These are phyloP conservation scores for Epizoanthus illoricatus DNA, from an alignment of 92 coral and sea anemone genomes.

Conservation along the genomic window DNA sequence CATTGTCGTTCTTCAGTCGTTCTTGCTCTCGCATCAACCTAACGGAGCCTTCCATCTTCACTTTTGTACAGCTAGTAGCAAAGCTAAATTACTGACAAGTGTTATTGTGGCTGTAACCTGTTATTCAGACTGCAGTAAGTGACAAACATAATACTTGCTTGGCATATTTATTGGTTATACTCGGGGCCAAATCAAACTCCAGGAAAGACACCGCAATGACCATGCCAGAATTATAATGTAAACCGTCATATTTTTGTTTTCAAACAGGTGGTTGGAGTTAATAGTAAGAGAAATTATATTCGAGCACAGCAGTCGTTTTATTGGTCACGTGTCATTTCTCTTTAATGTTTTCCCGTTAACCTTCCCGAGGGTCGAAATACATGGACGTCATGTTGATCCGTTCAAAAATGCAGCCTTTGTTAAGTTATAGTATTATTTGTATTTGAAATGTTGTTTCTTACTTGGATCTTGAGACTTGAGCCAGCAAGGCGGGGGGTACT, in stretches of 20 bases:
- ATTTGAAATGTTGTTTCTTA: too few relatives aligned
- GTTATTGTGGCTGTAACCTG: background rate
- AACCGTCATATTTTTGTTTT: background rate
- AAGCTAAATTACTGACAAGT: background rate
- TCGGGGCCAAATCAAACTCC: background rate
- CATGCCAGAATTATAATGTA: background rate
- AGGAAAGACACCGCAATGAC: background rate
- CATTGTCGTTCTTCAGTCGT: constrained; percentile 7
- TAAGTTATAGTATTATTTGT: too few relatives aligned
- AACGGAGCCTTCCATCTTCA: background rate
- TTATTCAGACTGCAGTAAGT: background rate
- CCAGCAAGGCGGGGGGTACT: too few relatives aligned
- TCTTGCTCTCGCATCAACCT: constrained; percentile 9
- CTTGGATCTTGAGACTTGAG: too few relatives aligned
- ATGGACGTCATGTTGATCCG: too few relatives aligned
- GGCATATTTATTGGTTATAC: background rate
- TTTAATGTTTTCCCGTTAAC: too few relatives aligned
- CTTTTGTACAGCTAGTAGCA: background rate
- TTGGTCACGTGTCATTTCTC: too few relatives aligned
- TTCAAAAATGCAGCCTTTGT: too few relatives aligned
- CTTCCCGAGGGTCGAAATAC: too few relatives aligned
- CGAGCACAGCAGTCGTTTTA: too few relatives aligned
- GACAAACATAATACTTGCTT: background rate
- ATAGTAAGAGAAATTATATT: too few relatives aligned
- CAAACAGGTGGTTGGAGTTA: too few relatives aligned